Conservation (phyloP, 2,888 invertebrate species). For the Lucinisca nassula region DNA sequence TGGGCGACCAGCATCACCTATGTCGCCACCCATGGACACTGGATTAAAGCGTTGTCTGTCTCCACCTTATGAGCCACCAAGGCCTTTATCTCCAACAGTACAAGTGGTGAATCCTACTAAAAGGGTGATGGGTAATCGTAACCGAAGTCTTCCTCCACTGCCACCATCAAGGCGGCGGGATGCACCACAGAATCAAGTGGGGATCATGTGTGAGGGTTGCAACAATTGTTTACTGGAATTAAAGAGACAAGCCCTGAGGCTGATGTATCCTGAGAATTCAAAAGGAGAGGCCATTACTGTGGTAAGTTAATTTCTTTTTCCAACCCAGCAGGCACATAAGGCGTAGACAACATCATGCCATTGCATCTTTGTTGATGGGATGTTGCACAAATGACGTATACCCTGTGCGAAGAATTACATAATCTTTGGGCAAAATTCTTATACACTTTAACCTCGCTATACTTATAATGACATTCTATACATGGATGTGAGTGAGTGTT, state of each 20-base stretch:
- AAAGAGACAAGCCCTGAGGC: constrained; percentile 81
- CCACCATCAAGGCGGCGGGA: constrained; percentile 39
- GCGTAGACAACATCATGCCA: too few relatives aligned
- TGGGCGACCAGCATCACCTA: constrained; percentile 77
- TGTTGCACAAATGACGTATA: too few relatives aligned
- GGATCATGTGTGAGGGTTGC: constrained; percentile 83
- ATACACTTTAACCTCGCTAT: too few relatives aligned
- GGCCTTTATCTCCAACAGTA: constrained; percentile 53
- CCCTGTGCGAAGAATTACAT: too few relatives aligned
- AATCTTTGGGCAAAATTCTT: too few relatives aligned
- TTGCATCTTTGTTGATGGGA: too few relatives aligned
- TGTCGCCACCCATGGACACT: constrained; percentile 38
- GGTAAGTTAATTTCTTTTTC: constrained; percentile 56
- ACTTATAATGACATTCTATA: too few relatives aligned
- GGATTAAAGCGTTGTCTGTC: constrained; percentile 62
- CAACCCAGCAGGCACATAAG: too few relatives aligned
- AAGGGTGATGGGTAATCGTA: constrained; percentile 50
- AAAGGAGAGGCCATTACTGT: constrained; percentile 49
- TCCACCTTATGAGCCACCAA: constrained; percentile 52
- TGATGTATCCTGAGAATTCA: constrained; percentile 79
- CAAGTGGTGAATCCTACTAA: constrained; percentile 47
- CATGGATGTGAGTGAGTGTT: too few relatives aligned
- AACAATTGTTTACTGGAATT: constrained; percentile 82
- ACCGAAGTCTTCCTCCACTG: constrained; percentile 29
- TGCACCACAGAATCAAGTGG: constrained; percentile 63